Base-by-base conservation (phyloP, 1,140 invertebrate genomes). In the Drosophila parabipectinata region DNA sequence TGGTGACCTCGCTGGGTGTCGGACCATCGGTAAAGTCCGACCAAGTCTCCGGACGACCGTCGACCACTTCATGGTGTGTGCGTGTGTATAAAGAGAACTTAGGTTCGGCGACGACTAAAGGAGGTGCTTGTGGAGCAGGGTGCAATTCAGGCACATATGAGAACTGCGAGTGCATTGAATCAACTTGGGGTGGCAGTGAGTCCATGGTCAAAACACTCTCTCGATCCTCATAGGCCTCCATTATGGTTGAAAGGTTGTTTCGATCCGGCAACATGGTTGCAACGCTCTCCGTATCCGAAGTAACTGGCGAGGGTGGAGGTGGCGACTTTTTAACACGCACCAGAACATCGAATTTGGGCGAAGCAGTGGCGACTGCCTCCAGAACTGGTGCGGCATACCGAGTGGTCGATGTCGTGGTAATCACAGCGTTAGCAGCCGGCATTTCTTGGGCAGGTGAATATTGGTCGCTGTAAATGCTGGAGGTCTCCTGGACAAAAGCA, bases 261-360 rank as follows among this genome's bases (percentile, higher is more conserved):
- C 91, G 80, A 47, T 92, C 91, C 2, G 72, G 87, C 7, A 87
- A 68, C 52, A 93, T 92, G 0, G 95, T 93, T 0, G 93, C 94
- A 62, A 96, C 95, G 8, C 95, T 96, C 82, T 97, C 96, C 0
- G 94, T 94, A 37, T 93, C 93, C 4, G 94, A 94, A 1, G 95
- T 95, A 0, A 95, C 94, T 0, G 95, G 95, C 34, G 95, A 95
- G 0, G 95, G 94, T 0, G 95, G 93, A 1, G 95, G 95, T 12
- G 94, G 94, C 0, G 95, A 94, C 58, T 95, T 93, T 77, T 97
- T 96, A 0, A 97, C 96, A 1, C 96, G 92, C 78, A 97, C 95
- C 77, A 96, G 95, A 0, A 97, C 96, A 82, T 97, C 96, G 90
- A 97, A 97, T 57, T 95, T 96, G 0, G 96, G 96, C 50, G 94